A percentile compares a stretch with the other conserved stretches of the same genome.
These are phyloP conservation scores for Rotaria socialis DNA, from an alignment of 2,888 invertebrate genomes.

Conservation along the genomic window DNA sequence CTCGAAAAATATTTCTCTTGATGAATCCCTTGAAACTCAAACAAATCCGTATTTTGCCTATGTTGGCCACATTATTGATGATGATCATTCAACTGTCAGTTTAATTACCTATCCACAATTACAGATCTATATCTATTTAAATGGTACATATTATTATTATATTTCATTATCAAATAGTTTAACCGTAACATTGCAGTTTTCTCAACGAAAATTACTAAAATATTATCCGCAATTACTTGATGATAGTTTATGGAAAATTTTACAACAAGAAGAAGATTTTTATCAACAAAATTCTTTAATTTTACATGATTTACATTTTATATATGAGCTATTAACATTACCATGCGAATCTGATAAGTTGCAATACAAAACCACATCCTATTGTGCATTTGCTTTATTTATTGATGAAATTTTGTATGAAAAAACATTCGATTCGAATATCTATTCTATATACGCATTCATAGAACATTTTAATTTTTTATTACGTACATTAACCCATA, in stretches of 20 bases:
- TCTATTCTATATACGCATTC: background rate
- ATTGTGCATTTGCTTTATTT: conserved; percentile 19
- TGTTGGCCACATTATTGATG: background rate
- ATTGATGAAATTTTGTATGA: background rate
- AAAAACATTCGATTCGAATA: background rate
- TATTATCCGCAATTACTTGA: conserved; percentile 12
- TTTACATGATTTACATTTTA: conserved; percentile 31
- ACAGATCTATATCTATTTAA: background rate
- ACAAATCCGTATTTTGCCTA: background rate
- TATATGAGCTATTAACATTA: conserved; percentile 33
- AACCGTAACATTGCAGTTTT: background rate
- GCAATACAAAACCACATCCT: background rate
- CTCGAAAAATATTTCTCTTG: background rate
- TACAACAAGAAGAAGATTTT: conserved; percentile 16
- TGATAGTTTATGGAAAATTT: conserved; percentile 6
- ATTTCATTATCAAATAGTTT: background rate
- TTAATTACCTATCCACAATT: background rate
- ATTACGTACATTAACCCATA: background rate
- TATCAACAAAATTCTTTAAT: background rate
- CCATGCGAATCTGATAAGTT: background rate
- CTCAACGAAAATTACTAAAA: background rate
- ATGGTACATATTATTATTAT: conserved; percentile 20
- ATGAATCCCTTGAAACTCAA: background rate
- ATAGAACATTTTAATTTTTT: conserved; percentile 34
- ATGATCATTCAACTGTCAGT: background rate